Conservation (phyloP, 2,797 vertebrate species). For the Gallinago stenura region DNA sequence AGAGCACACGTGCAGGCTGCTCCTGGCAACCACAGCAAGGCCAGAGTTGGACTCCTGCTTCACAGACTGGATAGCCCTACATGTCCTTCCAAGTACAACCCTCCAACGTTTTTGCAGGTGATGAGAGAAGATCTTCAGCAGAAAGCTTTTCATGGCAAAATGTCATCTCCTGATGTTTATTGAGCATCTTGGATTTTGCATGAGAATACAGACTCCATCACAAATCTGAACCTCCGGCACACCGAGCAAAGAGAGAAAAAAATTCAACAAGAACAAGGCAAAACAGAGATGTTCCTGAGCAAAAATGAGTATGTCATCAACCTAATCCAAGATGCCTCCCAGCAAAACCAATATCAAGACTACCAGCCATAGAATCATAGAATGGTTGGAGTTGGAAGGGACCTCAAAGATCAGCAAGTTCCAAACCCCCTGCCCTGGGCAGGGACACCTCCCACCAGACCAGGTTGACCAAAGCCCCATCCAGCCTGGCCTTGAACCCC, state of each 20-base stretch:
- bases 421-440: too few species aligned
- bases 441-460: too few species aligned
- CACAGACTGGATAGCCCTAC: neutral
- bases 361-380: neutral
- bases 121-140: neutral
- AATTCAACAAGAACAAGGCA: neutral
- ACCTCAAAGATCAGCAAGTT: too few species aligned
- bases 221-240: neutral
- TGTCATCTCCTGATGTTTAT: neutral
- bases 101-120: neutral
- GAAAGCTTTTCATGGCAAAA: neutral
- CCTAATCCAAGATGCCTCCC: neutral
- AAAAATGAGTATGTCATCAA: neutral
- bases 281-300: neutral
- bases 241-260: neutral
- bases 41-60: neutral
- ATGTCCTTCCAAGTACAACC: neutral
- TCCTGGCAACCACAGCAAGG: neutral
- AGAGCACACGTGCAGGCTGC: neutral
- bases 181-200: neutral
- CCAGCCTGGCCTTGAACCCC: too few species aligned
- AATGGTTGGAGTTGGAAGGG: too few species aligned
- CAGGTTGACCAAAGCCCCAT: too few species aligned
- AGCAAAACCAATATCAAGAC: neutral
- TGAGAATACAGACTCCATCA: neutral